phyloP scores from a whole-genome alignment of 2,888 invertebrate species.

The Campoplex capitator region DNA sequence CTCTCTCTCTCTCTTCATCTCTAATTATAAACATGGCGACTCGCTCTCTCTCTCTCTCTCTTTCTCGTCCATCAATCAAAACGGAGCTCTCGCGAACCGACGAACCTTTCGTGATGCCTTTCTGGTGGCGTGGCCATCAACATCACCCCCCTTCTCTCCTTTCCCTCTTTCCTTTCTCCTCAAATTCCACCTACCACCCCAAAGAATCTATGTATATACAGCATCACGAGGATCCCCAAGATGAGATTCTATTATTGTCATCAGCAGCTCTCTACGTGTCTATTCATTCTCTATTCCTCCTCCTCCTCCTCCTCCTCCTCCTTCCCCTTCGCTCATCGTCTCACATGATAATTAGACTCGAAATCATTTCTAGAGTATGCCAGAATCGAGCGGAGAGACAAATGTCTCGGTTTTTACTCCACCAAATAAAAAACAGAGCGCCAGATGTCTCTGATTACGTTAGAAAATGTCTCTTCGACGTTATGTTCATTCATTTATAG shows the following conservation, averaged over 20 bases:
- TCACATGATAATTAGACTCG: constrained; percentile 36
- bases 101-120: constrained; percentile 65
- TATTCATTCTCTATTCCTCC: background rate
- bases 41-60: constrained; percentile 71
- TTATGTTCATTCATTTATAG: background rate
- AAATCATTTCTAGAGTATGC: constrained; percentile 33
- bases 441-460: background rate
- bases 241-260: constrained; percentile 65
- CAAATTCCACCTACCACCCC: constrained; percentile 16
- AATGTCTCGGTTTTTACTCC: background rate
- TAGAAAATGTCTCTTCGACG: background rate
- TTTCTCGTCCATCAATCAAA: constrained; percentile 82
- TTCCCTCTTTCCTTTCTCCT: background rate
- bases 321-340: background rate
- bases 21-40: constrained; percentile 84
- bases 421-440: background rate
- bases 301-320: background rate
- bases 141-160: constrained; percentile 20
- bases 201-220: constrained; percentile 13
- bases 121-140: constrained; percentile 53
- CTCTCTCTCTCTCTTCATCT: constrained; percentile 70
- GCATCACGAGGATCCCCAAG: constrained; percentile 25
- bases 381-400: constrained; percentile 21
- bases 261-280: constrained; percentile 11
- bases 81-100: constrained; percentile 61